Evolutionary conservation across 1,140 invertebrate species (phyloP), one percentile per base, ranked within the genome.

Genomic region (Tribolium castaneum): DNA sequence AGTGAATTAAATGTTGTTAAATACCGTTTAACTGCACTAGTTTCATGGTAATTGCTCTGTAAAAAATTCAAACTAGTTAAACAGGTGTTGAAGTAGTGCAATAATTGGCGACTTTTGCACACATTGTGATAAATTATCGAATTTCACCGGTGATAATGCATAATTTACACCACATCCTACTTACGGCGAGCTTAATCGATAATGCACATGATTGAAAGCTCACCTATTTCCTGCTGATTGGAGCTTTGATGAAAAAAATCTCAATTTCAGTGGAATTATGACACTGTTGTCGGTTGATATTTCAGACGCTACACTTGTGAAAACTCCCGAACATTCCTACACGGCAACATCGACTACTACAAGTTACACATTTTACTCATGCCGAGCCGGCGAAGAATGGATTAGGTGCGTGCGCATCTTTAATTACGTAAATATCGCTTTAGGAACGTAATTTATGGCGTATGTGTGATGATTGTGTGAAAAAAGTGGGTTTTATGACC

Each of bases 311-410:
- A 66, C 59, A 66, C 59, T 66, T 12, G n/a, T 66, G 35, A 66
- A 66, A 66, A 34, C 25, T 66, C 59, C 22, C 59, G 54, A 66
- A 66, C 59, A 35, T 66, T 35, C 59, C 59, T 5, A 66, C 59
- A 66, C 9, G 3, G 30, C 16, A 35, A 66, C 59, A 35, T 34
- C 59, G 30, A 66, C 59, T 66, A 66, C 59, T 66, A 66, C 59
- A 34, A 66, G 10, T 59, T 66, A 66, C 59, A 66, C 25, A 66
- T 35, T 66, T 66, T 66, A 35, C 25, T 66, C 59, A 66, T 66
- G 59, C 59, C 59, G 59, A 35, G 59, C 59, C 59, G 59, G 30
- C 59, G 14, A 66, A 66, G 59, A 66, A 66, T 66, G 59, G 59
- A 66, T 66, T 66, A 35, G 25, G n/a, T 66, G 59, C 59, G 59